Percentiles rank a stretch among this genome's conserved stretches.
These are phyloP conservation scores for Hydrotaea cyrtoneurina DNA, from an alignment of 2,888 invertebrate species.

Conservation along the genomic window DNA sequence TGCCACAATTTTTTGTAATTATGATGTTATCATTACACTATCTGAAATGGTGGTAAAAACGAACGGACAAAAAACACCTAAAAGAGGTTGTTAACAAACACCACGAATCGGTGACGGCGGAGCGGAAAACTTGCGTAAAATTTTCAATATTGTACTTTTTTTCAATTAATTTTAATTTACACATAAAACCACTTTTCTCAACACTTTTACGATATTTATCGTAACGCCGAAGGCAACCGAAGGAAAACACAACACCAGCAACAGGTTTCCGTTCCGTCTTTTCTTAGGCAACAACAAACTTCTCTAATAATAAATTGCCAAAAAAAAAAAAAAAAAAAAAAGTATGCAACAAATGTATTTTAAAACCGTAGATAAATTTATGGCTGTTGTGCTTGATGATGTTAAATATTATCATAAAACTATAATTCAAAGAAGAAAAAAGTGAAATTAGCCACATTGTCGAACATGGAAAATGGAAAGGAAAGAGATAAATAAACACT, in stretches of 20 bases:
- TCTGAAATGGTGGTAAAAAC: background rate
- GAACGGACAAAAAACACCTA: too few species aligned
- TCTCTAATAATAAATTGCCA: slow-evolving; percentile 19
- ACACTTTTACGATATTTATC: slow-evolving; percentile 20
- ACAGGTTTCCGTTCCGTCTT: background rate
- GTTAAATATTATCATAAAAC: slow-evolving; percentile 26
- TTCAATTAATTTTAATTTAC: slow-evolving; percentile 64
- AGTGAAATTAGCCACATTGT: background rate
- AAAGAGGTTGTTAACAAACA: slow-evolving; percentile 2
- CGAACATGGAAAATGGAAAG: background rate
- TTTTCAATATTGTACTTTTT: slow-evolving; percentile 16
- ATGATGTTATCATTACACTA: slow-evolving; percentile 13
- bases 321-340: background rate
- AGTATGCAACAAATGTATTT: too few species aligned
- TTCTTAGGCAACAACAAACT: background rate
- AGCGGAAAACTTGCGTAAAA: slow-evolving; percentile 7
- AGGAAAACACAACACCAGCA: background rate
- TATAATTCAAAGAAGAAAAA: slow-evolving; percentile 14
- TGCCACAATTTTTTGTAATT: slow-evolving; percentile 16
- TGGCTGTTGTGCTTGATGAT: background rate
- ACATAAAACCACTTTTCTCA: slow-evolving; percentile 61
- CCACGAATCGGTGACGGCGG: background rate
- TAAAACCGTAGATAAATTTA: too few species aligned
- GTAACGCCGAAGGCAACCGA: background rate
- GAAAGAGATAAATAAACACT: slow-evolving; percentile 2